Evolutionary conservation across 2,888 invertebrate genomes (phyloP).

Genomic region (Phania funesta): DNA sequence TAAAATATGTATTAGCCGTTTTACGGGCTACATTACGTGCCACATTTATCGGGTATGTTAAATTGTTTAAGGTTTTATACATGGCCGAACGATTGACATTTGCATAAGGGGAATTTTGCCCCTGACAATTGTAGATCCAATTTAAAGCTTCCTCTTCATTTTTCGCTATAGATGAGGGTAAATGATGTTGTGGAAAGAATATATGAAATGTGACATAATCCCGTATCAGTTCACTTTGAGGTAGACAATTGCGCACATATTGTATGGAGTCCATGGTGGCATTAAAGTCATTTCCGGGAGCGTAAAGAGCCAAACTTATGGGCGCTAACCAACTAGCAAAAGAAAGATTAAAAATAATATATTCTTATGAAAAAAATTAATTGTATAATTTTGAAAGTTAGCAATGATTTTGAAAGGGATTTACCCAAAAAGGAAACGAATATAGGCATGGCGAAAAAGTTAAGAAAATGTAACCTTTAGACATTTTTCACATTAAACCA

Average conservation of each 20-base stretch:
- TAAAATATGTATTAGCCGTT: conserved; percentile 88
- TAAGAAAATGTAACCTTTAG: no score
- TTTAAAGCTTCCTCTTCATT: conserved; percentile 70
- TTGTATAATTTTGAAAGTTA: background rate
- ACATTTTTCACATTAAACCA: no score
- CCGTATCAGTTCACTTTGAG: conserved; percentile 81
- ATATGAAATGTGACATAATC: conserved; percentile 85
- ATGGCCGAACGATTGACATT: conserved; percentile 80
- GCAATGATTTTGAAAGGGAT: no score
- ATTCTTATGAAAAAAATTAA: background rate
- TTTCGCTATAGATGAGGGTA: conserved; percentile 80
- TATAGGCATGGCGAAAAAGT: no score
- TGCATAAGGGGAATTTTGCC: conserved; percentile 70
- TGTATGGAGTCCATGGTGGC: conserved; percentile 83
- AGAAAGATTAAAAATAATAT: conserved; percentile 58
- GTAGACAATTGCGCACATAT: conserved; percentile 82
- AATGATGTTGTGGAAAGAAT: conserved; percentile 83
- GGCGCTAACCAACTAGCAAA: conserved; percentile 85
- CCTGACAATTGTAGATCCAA: conserved; percentile 70
- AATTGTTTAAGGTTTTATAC: conserved; percentile 83
- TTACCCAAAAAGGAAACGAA: no score
- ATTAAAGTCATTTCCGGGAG: conserved; percentile 84
- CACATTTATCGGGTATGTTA: conserved; percentile 93
- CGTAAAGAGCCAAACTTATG: conserved; percentile 84
- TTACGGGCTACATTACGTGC: conserved; percentile 92